Evolutionary conservation across 64 coral and sea anemone species (phyloP).

Genomic region (Pocillopora verrucosa): DNA sequence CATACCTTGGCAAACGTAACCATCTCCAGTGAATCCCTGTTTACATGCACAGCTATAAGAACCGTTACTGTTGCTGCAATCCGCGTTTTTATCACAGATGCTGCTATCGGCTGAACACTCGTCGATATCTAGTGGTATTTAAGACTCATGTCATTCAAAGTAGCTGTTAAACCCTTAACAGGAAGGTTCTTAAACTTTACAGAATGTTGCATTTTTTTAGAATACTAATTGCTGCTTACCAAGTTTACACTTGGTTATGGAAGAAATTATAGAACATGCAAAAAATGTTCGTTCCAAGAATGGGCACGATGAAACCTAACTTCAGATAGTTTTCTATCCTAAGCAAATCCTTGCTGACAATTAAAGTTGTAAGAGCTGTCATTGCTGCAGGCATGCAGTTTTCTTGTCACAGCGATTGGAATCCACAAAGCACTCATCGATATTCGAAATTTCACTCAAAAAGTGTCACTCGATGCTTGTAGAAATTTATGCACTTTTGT

Average conservation of each 20-base stretch:
- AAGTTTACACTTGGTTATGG: no score
- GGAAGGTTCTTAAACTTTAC: no score
- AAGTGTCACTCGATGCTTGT: no score
- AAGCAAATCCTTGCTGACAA: constrained; percentile 7
- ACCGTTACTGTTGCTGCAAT: constrained; percentile 63
- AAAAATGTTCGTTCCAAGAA: no score
- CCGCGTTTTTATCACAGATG: constrained; percentile 45
- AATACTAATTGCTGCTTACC: no score
- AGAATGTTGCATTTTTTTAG: no score
- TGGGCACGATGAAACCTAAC: no score
- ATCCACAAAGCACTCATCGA: constrained; percentile 26
- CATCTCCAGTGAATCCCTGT: constrained; percentile 56
- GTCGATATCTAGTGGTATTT: constrained; percentile 48
- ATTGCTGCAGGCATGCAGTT: background rate
- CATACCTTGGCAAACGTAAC: constrained; percentile 59
- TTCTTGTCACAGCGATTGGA: constrained; percentile 6
- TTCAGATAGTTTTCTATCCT: background rate
- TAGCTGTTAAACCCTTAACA: no score
- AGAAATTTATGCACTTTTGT: no score
- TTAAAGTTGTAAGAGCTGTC: constrained; percentile 17
- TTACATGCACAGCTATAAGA: constrained; percentile 61
- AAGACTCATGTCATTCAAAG: no score
- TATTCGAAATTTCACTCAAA: background rate
- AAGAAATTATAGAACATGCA: no score
- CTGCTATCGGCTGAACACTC: constrained; percentile 39